Percentiles rank a stretch among this genome's conserved stretches.
Conservation (phyloP, 2,797 vertebrate species). For the Odontamblyopus rebecca region DNA sequence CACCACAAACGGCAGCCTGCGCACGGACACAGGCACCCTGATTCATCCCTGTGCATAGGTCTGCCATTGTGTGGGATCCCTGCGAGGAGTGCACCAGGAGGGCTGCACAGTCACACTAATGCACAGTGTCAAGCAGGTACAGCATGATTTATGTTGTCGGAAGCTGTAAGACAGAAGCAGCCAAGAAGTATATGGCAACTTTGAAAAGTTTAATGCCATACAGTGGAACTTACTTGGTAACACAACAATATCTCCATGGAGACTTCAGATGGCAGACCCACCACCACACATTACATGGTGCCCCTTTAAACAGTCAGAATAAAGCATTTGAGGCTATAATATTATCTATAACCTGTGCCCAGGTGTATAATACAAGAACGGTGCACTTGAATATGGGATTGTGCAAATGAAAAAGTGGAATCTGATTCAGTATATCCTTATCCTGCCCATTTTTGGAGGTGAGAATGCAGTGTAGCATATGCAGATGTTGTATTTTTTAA, state of each 20-base stretch:
- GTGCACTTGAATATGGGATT: too few relatives aligned
- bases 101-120: conserved; percentile 4
- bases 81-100: conserved; percentile 3
- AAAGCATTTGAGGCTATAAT: too few relatives aligned
- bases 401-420: background rate
- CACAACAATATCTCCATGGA: too few relatives aligned
- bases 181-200: background rate
- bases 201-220: background rate
- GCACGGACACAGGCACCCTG: conserved; percentile 31
- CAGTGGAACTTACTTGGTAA: too few relatives aligned
- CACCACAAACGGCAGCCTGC: conserved; percentile 59
- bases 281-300: too few relatives aligned
- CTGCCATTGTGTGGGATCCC: conserved; percentile 2
- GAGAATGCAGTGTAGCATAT: background rate
- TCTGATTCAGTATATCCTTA: background rate
- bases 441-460: background rate
- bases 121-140: background rate
- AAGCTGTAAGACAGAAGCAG: background rate
- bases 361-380: too few relatives aligned
- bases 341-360: too few relatives aligned
- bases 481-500: too few relatives aligned
- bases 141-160: background rate
- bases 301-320: too few relatives aligned
- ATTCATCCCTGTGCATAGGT: conserved; percentile 31
- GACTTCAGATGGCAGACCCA: too few relatives aligned